Evolutionary conservation across 1,140 invertebrate genomes (phyloP).

Genomic region (Solenopsis fugax): DNA sequence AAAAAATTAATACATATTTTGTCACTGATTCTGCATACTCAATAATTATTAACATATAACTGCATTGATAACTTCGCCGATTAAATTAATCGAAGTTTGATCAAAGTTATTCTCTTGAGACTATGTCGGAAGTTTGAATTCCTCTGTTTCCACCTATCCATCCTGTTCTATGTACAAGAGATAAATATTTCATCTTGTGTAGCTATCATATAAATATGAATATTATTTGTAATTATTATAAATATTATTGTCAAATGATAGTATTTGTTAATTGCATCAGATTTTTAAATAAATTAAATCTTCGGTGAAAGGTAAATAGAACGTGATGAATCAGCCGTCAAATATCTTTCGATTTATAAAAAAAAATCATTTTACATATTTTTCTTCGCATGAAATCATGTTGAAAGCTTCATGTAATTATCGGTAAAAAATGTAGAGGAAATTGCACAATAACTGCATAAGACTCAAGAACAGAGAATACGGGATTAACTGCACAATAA

Average conservation of each 20-base stretch:
- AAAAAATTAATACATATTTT: no score
- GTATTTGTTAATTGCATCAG: not conserved
- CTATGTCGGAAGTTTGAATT: not conserved
- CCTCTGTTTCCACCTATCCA: not conserved
- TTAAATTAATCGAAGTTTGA: not conserved
- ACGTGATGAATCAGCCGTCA: not conserved
- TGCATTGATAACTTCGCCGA: not conserved
- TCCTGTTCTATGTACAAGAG: not conserved
- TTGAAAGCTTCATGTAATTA: not conserved
- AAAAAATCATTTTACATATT: not conserved
- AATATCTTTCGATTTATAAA: not conserved
- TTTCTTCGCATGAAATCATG: not conserved
- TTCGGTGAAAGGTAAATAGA: not conserved
- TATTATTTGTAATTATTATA: not conserved
- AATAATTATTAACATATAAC: not conserved
- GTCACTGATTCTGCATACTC: no score
- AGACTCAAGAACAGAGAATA: not conserved
- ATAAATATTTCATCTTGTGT: not conserved
- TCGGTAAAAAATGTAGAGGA: not conserved
- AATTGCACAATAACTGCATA: not conserved
- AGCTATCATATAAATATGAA: not conserved
- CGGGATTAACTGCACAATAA: not conserved
- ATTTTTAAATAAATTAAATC: not conserved
- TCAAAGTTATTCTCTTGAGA: not conserved
- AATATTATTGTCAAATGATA: not conserved